Conservation (phyloP, 2,113 vertebrate genomes). For the Butorides virescens region DNA sequence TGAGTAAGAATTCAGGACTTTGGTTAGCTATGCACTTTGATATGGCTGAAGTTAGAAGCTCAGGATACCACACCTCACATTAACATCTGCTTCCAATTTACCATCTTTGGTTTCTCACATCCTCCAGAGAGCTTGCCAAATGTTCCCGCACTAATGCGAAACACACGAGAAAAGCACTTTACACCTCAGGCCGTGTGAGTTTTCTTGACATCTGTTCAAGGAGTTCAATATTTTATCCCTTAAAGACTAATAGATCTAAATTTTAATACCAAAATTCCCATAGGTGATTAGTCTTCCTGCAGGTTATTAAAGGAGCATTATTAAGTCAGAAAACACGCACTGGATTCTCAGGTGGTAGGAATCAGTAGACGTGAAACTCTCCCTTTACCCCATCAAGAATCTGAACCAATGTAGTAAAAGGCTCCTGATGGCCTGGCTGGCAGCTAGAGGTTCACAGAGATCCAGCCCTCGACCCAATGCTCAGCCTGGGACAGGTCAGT, state of each 20-base stretch:
- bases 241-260: background rate
- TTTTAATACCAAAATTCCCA: background rate
- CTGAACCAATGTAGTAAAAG: background rate
- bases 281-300: background rate
- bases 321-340: background rate
- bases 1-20: background rate
- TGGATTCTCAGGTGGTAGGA: background rate
- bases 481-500: background rate
- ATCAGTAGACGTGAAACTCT: rapidly evolving
- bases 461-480: background rate
- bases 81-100: constrained; percentile 19
- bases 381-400: background rate
- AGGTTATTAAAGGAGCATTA: background rate
- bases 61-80: background rate
- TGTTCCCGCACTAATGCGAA: background rate
- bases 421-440: background rate
- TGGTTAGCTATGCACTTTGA: background rate
- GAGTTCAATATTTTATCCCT: background rate
- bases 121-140: background rate
- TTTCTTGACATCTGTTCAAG: background rate
- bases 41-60: background rate
- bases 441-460: background rate
- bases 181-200: background rate
- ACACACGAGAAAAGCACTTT: background rate
- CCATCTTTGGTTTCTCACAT: background rate